Percentiles rank a stretch among this genome's conserved stretches.
These are phyloP conservation scores for Neosalanx taihuensis DNA, from an alignment of 2,797 vertebrate species.

Conservation along the genomic window DNA sequence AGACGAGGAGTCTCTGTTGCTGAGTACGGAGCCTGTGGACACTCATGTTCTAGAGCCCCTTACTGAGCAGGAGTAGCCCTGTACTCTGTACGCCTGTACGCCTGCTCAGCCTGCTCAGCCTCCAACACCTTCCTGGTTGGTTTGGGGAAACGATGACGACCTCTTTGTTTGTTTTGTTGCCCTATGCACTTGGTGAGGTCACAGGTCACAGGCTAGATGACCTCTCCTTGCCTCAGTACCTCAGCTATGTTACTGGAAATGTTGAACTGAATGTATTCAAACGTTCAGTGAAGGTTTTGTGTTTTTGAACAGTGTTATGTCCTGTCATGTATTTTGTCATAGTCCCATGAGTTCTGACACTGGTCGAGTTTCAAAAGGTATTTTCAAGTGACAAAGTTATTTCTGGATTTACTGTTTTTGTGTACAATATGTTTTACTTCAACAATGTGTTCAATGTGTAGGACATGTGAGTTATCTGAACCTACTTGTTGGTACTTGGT, in stretches of 20 bases:
- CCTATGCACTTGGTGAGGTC: not conserved
- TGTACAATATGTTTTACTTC: not conserved
- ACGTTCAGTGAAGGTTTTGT: not conserved
- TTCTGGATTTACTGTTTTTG: not conserved
- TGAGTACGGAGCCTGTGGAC: slow-evolving; percentile 27
- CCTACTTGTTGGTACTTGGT: not conserved
- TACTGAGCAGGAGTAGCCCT: slow-evolving; percentile 35
- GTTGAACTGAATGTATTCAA: not conserved
- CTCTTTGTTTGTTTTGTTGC: not conserved
- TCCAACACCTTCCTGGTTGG: not conserved
- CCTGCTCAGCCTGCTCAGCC: not conserved
- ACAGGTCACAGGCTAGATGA: not conserved
- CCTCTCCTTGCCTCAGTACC: not conserved
- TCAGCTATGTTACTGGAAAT: slow-evolving; percentile 2
- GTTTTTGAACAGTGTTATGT: not conserved
- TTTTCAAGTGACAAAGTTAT: slow-evolving; percentile 3
- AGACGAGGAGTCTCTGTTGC: slow-evolving; percentile 6
- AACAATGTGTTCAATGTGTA: too few relatives aligned
- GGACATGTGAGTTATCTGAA: not conserved
- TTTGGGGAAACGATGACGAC: not conserved
- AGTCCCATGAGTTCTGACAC: not conserved
- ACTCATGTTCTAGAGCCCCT: not conserved
- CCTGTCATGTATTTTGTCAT: not conserved
- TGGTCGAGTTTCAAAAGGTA: not conserved
- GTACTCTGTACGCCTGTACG: not conserved